phyloP scores from a whole-genome alignment of 2,888 invertebrate species.

The Peribatodes rhomboidaria region DNA sequence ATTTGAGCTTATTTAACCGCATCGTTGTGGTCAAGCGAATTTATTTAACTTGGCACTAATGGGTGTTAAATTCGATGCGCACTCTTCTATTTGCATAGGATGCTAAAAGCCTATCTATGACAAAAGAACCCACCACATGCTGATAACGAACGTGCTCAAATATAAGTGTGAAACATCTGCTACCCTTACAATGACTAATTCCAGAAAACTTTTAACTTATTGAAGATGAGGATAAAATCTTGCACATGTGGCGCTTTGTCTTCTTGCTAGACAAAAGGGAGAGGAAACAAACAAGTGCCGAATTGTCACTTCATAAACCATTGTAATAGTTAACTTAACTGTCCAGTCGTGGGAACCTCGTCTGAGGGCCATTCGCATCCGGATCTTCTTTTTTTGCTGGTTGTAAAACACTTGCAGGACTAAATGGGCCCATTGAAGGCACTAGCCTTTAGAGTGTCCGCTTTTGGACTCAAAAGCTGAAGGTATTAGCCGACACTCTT shows the following conservation, averaged over 20 bases:
- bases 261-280: slow-evolving; percentile 61
- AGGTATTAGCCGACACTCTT: slow-evolving; percentile 34
- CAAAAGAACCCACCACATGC: slow-evolving; percentile 38
- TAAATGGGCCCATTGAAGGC: slow-evolving; percentile 73
- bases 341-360: slow-evolving; percentile 77
- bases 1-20: no score
- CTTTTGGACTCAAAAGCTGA: slow-evolving; percentile 32
- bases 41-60: no score
- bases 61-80: neutral
- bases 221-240: slow-evolving; percentile 32
- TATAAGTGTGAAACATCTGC: slow-evolving; percentile 64
- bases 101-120: slow-evolving; percentile 10
- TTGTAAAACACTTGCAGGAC: slow-evolving; percentile 78
- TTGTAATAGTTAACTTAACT: slow-evolving; percentile 65
- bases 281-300: slow-evolving; percentile 69
- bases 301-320: slow-evolving; percentile 76
- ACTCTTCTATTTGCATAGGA: slow-evolving; percentile 5
- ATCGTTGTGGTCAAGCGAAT: no score
- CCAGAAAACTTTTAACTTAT: slow-evolving; percentile 22
- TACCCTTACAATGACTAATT: slow-evolving; percentile 54
- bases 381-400: slow-evolving; percentile 75
- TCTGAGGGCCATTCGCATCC: slow-evolving; percentile 75
- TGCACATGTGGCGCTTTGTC: slow-evolving; percentile 78
- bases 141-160: slow-evolving; percentile 51
- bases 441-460: slow-evolving; percentile 63